Evolutionary conservation across 2,888 invertebrate species (phyloP).

Genomic region (Andrena minutula): DNA sequence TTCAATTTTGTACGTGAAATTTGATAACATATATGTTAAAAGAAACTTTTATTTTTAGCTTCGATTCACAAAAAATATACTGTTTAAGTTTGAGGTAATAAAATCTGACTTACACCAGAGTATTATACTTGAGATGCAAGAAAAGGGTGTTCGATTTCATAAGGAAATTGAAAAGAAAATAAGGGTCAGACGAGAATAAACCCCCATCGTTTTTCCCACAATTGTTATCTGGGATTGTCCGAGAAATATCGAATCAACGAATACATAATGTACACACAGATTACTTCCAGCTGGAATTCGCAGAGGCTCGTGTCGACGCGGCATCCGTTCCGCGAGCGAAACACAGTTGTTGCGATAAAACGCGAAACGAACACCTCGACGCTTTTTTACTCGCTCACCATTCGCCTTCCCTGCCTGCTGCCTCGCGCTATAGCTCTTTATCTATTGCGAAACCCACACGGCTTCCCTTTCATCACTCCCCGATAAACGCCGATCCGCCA

Average conservation of each 20-base stretch:
- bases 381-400: constrained; percentile 32
- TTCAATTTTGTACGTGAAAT: too few species aligned
- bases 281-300: neutral
- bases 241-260: neutral
- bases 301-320: neutral
- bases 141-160: too few species aligned
- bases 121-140: too few species aligned
- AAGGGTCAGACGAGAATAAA: neutral
- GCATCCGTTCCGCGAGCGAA: constrained; percentile 2
- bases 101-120: too few species aligned
- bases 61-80: too few species aligned
- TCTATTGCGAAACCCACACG: constrained; percentile 42
- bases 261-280: neutral
- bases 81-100: too few species aligned
- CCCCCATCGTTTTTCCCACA: too few species aligned
- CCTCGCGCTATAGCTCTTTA: constrained; percentile 34
- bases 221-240: neutral
- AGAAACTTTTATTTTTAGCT: too few species aligned
- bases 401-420: constrained; percentile 10
- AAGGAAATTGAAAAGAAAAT: neutral
- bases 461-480: constrained; percentile 64
- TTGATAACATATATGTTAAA: too few species aligned
- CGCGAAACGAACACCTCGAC: constrained; percentile 48
- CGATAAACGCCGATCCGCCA: constrained; percentile 56
- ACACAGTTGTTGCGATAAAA: constrained; percentile 55